These are phyloP conservation scores for Enteromius thamalakanensis DNA, from an alignment of 2,797 vertebrate genomes.

Conservation along the genomic window DNA sequence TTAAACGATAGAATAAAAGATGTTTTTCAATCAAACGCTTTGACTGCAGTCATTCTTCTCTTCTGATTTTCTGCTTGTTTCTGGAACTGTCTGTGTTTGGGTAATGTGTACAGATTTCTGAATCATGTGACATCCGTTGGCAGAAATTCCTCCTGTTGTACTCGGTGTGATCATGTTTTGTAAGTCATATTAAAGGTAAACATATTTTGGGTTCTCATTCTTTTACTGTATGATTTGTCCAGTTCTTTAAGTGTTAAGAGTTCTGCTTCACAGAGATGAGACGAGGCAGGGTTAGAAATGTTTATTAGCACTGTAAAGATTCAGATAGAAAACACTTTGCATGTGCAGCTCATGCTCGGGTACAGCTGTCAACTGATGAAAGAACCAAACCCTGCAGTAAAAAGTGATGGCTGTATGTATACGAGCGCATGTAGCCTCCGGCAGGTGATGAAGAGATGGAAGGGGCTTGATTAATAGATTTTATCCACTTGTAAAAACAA, in stretches of 20 bases:
- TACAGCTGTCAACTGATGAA: not conserved
- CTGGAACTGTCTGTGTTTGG: not conserved
- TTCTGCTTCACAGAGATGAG: not conserved
- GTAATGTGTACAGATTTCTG: not conserved
- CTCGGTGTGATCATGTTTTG: not conserved
- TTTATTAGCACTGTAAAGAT: not conserved
- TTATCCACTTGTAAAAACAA: not conserved
- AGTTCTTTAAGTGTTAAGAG: too few relatives aligned
- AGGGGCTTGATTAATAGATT: not conserved
- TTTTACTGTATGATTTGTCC: not conserved
- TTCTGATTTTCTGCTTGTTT: not conserved
- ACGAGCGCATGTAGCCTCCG: not conserved
- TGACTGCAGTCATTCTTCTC: not conserved
- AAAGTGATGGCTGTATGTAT: not conserved
- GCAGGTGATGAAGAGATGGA: not conserved
- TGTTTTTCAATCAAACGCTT: constrained; percentile 62
- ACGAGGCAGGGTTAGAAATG: not conserved
- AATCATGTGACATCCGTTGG: not conserved
- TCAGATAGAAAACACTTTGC: not conserved
- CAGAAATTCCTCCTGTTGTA: not conserved
- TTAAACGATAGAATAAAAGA: constrained; percentile 66
- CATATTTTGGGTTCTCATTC: not conserved
- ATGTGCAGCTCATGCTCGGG: not conserved
- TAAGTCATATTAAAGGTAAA: constrained; percentile 32
- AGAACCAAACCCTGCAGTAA: not conserved